These are phyloP conservation scores for Diabrotica undecimpunctata DNA, from an alignment of 1,140 invertebrate genomes.

Conservation along the genomic window DNA sequence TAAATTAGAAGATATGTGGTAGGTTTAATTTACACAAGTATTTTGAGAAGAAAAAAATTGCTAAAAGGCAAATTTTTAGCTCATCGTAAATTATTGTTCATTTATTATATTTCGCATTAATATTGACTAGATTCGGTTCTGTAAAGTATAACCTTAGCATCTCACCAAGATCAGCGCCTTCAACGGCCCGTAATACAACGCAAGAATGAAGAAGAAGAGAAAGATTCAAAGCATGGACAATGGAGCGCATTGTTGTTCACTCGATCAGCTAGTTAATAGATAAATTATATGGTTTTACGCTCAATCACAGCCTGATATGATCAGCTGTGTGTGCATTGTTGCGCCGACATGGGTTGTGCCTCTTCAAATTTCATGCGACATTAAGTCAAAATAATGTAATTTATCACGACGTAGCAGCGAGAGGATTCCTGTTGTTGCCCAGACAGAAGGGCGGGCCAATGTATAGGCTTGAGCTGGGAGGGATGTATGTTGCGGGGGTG, in stretches of 20 bases:
- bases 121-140: background rate
- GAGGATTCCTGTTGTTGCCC: background rate
- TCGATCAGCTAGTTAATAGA: conserved; percentile 43
- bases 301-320: conserved; percentile 43
- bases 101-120: too few species aligned
- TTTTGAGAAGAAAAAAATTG: too few species aligned
- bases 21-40: too few species aligned
- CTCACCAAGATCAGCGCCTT: background rate
- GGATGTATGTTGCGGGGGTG: background rate
- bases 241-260: conserved; percentile 36
- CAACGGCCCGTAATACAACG: background rate
- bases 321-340: conserved; percentile 38
- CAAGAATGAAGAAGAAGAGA: background rate
- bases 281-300: conserved; percentile 45
- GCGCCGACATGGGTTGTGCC: conserved; percentile 39
- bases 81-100: too few species aligned
- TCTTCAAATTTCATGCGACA: conserved; percentile 47
- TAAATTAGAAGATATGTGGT: too few species aligned
- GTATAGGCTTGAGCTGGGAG: background rate
- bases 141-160: background rate
- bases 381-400: conserved; percentile 45
- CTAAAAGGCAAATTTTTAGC: too few species aligned
- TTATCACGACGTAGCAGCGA: conserved; percentile 29
- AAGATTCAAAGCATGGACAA: conserved; percentile 38
- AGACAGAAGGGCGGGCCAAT: background rate